Percentiles rank a stretch among this genome's conserved stretches.
Conservation (phyloP, 2,797 vertebrate genomes). For the Sebastes flavidus region DNA sequence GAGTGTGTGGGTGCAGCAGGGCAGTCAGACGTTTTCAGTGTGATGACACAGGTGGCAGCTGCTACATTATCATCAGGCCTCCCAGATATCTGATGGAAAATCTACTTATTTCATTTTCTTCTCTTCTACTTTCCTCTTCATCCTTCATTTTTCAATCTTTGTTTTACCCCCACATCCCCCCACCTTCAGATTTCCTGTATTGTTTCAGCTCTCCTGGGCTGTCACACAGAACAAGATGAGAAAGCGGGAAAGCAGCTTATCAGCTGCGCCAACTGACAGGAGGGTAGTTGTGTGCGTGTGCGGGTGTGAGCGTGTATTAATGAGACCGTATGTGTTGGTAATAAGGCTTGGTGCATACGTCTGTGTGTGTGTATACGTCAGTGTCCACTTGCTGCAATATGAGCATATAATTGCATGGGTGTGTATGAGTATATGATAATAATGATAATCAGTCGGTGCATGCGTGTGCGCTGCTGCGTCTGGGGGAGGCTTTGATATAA, state of each 20-base stretch:
- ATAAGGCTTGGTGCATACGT: slow-evolving; percentile 10
- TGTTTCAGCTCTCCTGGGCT: slow-evolving; percentile 75
- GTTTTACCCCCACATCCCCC: slow-evolving; percentile 8
- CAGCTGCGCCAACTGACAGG: slow-evolving; percentile 68
- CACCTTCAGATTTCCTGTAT: slow-evolving; percentile 68
- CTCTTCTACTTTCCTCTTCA: slow-evolving; percentile 5
- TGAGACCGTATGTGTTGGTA: neutral
- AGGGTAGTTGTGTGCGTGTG: slow-evolving; percentile 20
- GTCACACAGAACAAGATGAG: slow-evolving; percentile 73
- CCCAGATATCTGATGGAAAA: slow-evolving; percentile 71
- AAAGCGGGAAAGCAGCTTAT: slow-evolving; percentile 75
- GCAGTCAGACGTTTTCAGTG: slow-evolving; percentile 44
- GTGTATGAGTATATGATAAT: slow-evolving; percentile 7
- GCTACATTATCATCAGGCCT: slow-evolving; percentile 67
- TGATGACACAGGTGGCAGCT: slow-evolving; percentile 71
- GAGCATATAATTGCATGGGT: slow-evolving; percentile 17
- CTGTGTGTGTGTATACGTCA: neutral
- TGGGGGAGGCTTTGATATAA: slow-evolving; percentile 60
- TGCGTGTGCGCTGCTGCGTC: slow-evolving; percentile 25
- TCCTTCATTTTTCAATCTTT: slow-evolving; percentile 29
- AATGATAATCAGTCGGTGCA: neutral
- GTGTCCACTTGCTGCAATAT: slow-evolving; percentile 1
- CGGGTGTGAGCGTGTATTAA: slow-evolving; percentile 15
- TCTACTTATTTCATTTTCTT: slow-evolving; percentile 53
- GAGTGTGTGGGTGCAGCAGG: slow-evolving; percentile 55